Percentiles rank a stretch among this genome's conserved stretches.
Conservation (phyloP, 2,888 invertebrate genomes). For the Apodemia mormo region DNA sequence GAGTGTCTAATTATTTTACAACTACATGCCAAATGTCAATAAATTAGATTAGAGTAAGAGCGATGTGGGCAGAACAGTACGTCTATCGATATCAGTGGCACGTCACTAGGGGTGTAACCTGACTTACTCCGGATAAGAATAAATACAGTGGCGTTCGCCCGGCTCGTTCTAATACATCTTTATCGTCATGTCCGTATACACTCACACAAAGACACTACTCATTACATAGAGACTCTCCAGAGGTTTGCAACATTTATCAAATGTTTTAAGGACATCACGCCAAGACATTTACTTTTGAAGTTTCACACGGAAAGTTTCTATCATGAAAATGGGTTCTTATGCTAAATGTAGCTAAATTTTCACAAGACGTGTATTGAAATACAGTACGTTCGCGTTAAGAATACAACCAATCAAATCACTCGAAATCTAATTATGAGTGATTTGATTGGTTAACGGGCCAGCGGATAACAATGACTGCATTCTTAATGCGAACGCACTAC, state of each 20-base stretch:
- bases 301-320: constrained; percentile 8
- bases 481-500: no score
- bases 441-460: no score
- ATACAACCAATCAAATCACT: no score
- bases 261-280: constrained; percentile 20
- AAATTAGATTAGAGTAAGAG: constrained; percentile 31
- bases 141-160: constrained; percentile 74
- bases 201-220: constrained; percentile 45
- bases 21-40: constrained; percentile 31
- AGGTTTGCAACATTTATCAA: constrained; percentile 39
- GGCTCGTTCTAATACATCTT: constrained; percentile 79
- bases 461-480: no score
- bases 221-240: constrained; percentile 38
- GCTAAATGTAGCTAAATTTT: not conserved
- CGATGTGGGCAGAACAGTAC: constrained; percentile 27
- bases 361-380: not conserved
- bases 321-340: constrained; percentile 6
- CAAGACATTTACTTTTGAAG: constrained; percentile 11
- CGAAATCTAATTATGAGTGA: no score
- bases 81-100: constrained; percentile 43
- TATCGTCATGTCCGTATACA: constrained; percentile 59
- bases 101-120: constrained; percentile 79
- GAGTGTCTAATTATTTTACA: constrained; percentile 32
- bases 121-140: constrained; percentile 78
- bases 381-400: no score